A percentile compares a stretch with the other conserved stretches of the same genome.
Conservation (phyloP, 2,888 invertebrate species). For the Halocaridina rubra region DNA sequence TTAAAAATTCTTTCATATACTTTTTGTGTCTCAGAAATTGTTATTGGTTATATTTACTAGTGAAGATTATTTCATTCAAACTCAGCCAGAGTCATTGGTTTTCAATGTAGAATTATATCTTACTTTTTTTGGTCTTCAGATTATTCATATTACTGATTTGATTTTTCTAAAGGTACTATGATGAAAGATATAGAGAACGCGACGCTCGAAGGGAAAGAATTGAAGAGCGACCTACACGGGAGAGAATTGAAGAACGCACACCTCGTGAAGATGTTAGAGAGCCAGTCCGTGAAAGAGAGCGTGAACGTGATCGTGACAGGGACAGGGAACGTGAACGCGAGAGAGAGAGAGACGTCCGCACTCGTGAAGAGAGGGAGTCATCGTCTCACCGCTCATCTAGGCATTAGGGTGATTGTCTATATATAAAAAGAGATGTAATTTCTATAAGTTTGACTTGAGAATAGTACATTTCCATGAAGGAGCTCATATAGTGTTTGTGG, state of each 20-base stretch:
- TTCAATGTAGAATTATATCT: too few species aligned
- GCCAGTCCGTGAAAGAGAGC: constrained; percentile 68
- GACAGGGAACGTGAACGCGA: constrained; percentile 52
- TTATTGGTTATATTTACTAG: background rate
- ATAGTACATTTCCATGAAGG: background rate
- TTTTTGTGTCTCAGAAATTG: background rate
- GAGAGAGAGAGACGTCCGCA: constrained; percentile 54
- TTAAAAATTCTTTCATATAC: background rate
- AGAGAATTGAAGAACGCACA: constrained; percentile 32
- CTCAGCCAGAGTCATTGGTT: too few species aligned
- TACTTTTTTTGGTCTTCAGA: too few species aligned
- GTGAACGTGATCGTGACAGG: constrained; percentile 65
- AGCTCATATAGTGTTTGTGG: background rate
- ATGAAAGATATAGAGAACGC: constrained; percentile 84
- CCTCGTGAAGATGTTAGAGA: constrained; percentile 44
- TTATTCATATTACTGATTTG: too few species aligned
- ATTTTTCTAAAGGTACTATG: constrained; percentile 90
- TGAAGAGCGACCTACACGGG: constrained; percentile 70
- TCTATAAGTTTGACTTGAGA: background rate
- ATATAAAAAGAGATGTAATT: background rate
- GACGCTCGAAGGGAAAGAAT: constrained; percentile 74
- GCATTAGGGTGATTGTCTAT: constrained; percentile 30
- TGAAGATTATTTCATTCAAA: background rate
- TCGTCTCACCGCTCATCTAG: constrained; percentile 53
- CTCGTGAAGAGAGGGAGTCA: constrained; percentile 53